phyloP scores from a whole-genome alignment of 2,797 vertebrate genomes.

The Acipenser ruthenus region DNA sequence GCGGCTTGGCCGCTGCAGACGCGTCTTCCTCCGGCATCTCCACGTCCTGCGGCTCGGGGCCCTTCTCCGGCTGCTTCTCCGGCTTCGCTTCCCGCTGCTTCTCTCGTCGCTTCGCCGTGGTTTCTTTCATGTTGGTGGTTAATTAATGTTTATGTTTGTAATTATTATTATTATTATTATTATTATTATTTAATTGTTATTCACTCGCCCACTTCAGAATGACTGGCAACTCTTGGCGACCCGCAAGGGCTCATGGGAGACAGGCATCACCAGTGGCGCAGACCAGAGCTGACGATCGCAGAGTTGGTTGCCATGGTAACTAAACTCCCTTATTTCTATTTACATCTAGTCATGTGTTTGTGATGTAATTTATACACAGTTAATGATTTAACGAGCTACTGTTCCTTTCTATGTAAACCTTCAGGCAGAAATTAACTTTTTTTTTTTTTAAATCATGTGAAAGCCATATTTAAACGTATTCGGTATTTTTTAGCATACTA shows the following conservation, averaged over 20 bases:
- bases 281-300: not conserved
- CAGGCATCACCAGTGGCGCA: constrained; percentile 15
- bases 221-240: constrained; percentile 52
- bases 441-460: too few species aligned
- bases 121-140: constrained; percentile 58
- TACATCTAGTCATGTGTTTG: too few species aligned
- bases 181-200: too few species aligned
- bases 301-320: constrained; percentile 11
- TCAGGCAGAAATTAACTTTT: too few species aligned
- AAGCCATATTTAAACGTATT: too few species aligned
- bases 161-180: not conserved
- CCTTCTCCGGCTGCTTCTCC: constrained; percentile 49
- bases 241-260: constrained; percentile 49
- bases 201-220: constrained; percentile 30
- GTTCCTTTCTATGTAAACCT: too few species aligned
- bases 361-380: constrained; percentile 7
- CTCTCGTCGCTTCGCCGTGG: constrained; percentile 72
- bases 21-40: constrained; percentile 83
- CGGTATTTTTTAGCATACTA: too few species aligned
- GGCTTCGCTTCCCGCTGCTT: constrained; percentile 54
- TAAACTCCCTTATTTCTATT: constrained; percentile 2
- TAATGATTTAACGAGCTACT: not conserved
- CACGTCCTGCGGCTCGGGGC: constrained; percentile 66
- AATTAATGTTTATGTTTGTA: not conserved
- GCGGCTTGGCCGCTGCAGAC: constrained; percentile 52